A percentile compares a stretch with the other conserved stretches of the same genome.
Conservation (phyloP, 2,888 invertebrate species). For the Baccha elongata region DNA sequence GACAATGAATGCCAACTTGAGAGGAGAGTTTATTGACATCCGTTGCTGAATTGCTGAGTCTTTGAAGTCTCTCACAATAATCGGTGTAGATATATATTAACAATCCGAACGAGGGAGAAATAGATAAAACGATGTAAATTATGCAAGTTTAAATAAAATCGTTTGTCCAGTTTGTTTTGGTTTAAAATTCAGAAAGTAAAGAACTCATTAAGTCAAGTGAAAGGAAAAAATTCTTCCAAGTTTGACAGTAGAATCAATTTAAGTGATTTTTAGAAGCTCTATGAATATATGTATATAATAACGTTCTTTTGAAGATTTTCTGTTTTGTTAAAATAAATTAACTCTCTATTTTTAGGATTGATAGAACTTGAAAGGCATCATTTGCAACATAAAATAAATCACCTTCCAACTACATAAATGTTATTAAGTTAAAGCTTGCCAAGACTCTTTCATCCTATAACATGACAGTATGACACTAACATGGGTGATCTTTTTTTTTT, state of each 20-base stretch:
- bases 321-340: no score
- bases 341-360: no score
- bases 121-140: background rate
- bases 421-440: background rate
- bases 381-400: background rate
- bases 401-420: background rate
- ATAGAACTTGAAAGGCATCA: background rate
- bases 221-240: conserved; percentile 3
- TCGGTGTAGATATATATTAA: no score
- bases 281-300: no score
- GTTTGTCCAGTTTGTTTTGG: background rate
- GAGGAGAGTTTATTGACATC: conserved; percentile 62
- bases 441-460: background rate
- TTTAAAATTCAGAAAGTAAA: conserved; percentile 4
- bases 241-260: background rate
- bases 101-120: background rate
- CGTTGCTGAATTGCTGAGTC: conserved; percentile 39
- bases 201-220: conserved; percentile 22
- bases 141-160: conserved; percentile 26
- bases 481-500: background rate
- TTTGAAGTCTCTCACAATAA: conserved; percentile 12
- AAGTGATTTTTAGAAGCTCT: background rate
- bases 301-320: no score
- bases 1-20: conserved; percentile 39
- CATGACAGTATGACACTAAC: background rate